Evolutionary conservation across 2,888 invertebrate genomes (phyloP).

Genomic region (Pseudococcus longispinus): DNA sequence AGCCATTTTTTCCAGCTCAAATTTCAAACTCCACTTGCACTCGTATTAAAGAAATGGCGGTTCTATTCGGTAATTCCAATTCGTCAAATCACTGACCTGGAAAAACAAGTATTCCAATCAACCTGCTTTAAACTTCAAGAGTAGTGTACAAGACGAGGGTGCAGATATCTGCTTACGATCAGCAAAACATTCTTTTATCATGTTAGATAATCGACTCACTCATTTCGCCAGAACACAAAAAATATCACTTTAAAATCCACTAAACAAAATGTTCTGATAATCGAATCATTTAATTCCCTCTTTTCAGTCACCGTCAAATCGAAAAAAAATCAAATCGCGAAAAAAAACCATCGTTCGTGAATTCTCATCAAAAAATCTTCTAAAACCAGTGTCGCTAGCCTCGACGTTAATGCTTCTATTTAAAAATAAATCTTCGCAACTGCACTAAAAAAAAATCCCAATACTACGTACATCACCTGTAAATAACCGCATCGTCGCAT

Average conservation of each 20-base stretch:
- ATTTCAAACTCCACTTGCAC: background rate
- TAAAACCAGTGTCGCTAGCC: background rate
- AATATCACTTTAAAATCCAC: background rate
- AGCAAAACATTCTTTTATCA: background rate
- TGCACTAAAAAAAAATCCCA: background rate
- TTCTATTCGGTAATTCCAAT: background rate
- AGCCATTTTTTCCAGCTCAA: no score
- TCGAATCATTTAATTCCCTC: background rate
- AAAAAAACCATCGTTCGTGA: background rate
- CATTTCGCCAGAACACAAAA: background rate
- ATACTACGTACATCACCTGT: background rate
- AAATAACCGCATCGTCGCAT: background rate
- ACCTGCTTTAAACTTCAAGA: background rate
- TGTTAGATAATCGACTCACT: background rate
- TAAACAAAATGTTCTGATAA: background rate
- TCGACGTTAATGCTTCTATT: background rate
- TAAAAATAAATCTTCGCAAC: background rate
- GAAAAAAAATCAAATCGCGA: background rate
- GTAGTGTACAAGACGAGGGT: background rate
- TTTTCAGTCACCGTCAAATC: background rate
- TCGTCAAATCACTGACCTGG: background rate
- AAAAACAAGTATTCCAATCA: background rate
- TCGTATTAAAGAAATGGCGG: background rate
- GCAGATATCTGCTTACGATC: conserved; percentile 6
- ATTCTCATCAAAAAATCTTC: background rate